Evolutionary conservation across 2,797 vertebrate species (phyloP), one percentile per base, ranked within the genome.

Genomic region (Rhynchonycteris naso): DNA sequence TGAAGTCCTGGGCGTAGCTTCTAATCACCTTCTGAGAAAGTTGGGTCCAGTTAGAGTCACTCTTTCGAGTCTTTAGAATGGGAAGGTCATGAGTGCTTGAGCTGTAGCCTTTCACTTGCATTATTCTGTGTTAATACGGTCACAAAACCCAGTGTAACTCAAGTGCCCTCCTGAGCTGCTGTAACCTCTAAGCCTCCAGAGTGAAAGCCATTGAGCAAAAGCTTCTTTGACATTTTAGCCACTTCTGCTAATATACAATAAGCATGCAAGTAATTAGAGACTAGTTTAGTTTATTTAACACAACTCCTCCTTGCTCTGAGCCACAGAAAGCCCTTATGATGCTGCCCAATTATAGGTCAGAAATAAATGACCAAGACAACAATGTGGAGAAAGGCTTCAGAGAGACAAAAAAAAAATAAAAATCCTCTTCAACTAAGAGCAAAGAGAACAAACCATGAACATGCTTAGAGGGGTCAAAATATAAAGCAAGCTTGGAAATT

Each of bases 161-260:
- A 94, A 97, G 95, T 85, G 89, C 91, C 91, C 86, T 93, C 95
- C 92, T 10, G n/a, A 80, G 63, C 93, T 0, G 14, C 96, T 59
- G 54, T 91, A 75, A 72, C 89, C 88, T 58, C 88, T 88, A 87
- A 91, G 26, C 80, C 68, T 75, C 92, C 78, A 87, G 61, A 80
- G 72, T 63, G 76, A 95, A 96, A 91, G 82, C 90, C 74, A 88
- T 78, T 90, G 93, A 97, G 80, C 14, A 13, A 95, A 96, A 96
- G 88, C 78, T 89, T 93, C 95, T 92, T 95, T 95, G 96, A 96
- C 91, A 88, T 95, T 96, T 95, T 75, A 95, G 96, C 96, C 95
- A 96, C 97, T 97, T 96, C 90, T 94, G 58, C 87, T 97, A 93
- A 95, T 35, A 94, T 88, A 97, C 96, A 97, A 95, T 96, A 92